Conservation (phyloP, 2,113 vertebrate genomes). For the Cyanoderma ruficeps region DNA sequence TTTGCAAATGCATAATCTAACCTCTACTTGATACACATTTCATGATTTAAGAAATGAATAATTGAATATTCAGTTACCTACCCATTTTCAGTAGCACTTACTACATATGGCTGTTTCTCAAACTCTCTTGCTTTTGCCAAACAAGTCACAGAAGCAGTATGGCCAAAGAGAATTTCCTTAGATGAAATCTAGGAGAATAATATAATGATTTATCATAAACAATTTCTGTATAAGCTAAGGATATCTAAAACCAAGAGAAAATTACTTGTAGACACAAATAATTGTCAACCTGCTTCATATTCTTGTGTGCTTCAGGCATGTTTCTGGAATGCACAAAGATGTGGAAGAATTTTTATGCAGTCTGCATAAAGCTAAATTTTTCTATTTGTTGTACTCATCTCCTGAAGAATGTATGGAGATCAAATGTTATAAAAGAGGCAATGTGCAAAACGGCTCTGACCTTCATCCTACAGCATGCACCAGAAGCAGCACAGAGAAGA, state of each 20-base stretch:
- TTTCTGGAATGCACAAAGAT: background rate
- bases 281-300: background rate
- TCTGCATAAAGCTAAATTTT: background rate
- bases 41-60: background rate
- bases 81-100: constrained; percentile 83
- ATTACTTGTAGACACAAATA: background rate
- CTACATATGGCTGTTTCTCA: constrained; percentile 79
- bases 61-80: constrained; percentile 57
- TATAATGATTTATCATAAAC: background rate
- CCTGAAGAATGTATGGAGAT: background rate
- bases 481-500: background rate
- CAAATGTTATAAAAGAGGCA: background rate
- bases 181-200: constrained; percentile 74
- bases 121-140: constrained; percentile 82
- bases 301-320: background rate
- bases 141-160: constrained; percentile 77
- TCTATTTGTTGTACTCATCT: background rate
- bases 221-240: background rate
- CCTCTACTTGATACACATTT: background rate
- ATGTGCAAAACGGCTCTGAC: background rate
- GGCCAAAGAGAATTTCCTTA: constrained; percentile 80
- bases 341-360: background rate
- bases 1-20: background rate
- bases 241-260: background rate
- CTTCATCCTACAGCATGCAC: background rate